Evolutionary conservation across 2,113 vertebrate genomes (phyloP), one percentile per base, ranked within the genome.

Genomic region (Malurus melanocephalus): DNA sequence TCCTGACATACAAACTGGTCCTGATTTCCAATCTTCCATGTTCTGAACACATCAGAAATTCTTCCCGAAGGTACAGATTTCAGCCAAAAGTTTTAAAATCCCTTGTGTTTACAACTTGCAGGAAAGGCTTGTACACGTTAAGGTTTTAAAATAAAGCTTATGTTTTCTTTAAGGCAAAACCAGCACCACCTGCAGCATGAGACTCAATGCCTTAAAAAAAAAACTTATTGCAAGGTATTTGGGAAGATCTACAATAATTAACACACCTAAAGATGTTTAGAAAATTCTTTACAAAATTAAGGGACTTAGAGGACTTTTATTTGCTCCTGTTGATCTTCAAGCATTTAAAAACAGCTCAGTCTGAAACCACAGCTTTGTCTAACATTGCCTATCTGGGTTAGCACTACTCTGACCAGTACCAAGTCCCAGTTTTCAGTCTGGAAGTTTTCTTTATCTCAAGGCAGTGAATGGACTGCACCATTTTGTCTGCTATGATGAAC

Each of bases 1-100:
- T 96, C 93, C 96, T 97, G 96, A 97, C 97, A 97, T 96, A 96
- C 93, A 97, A 96, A 97, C 95, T 86, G 92, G 88, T 96, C 95
- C 92, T 88, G 91, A 96, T 97, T 97, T 96, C 94, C 93, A 96
- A 81, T 95, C 95, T 96, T 95, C 95, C 92, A 88, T 89, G 90
- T 91, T 94, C 93, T 92, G 90, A 96, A 88, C 95, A 96, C 93
- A 97, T 94, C 94, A 97, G 87, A 97, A 68, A 72, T 91, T 87
- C 88, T 91, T 93, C 94, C 87, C 22, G 1, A 82, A 91, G 87
- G 87, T 64, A 38, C 56, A 95, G 69, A 95, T 95, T 95, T 96
- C 91, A 95, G 61, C 51, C 57, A 33, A 71, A 89, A 95, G 89
- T 95, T 94, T 94, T 82, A 13, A 74, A 96, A 93, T 93, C 92